Base-by-base conservation (phyloP, 2,888 invertebrate species). In the Poecilobothrus nobilitatus region DNA sequence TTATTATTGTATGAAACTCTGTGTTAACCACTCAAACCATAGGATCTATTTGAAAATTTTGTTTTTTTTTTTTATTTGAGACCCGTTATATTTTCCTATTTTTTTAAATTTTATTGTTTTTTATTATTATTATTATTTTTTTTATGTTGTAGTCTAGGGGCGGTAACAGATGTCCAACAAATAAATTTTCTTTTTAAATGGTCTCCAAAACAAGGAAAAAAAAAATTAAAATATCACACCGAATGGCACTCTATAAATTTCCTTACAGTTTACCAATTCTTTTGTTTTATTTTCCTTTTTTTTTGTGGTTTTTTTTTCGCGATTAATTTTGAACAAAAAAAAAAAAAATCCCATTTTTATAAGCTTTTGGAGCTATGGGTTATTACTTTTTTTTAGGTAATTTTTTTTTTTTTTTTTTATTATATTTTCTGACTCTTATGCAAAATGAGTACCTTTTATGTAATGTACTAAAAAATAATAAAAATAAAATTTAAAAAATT, bases 81-180 rank as follows among this genome's bases (percentile, higher is more conserved):
- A 27, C 27, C 27, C 27, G 5, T 27, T 27, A 27, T 5, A 4
- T 27, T 27, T 27, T 27, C 27, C 27, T 27, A 27, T 27, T 27
- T 27, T 27, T 5, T n/a, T n/a, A n/a, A n/a, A 27, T 27, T 27
- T 27, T 27, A 27, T 37, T 8, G 37, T 12, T 53, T 53, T n/a
- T 53, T 6, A 91, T 1, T 27, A 12, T 27, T 33, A 27, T 33
- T 63, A 4, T 63, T 63, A 15, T 21, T 21, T 63, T 63, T 27
- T 63, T 10, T 27, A 15, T 63, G 5, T 63, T 63, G 63, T 22
- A 10, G 63, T 63, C 63, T 63, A 27, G 63, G 63, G 63, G 63
- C 27, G 63, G 22, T 63, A 63, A 63, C 63, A 63, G 63, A 63
- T 63, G 63, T 63, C 63, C 63, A 63, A 63, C 63, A 63, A 27